These are phyloP conservation scores for Cancer borealis DNA, from an alignment of 2,888 invertebrate genomes.

Conservation along the genomic window DNA sequence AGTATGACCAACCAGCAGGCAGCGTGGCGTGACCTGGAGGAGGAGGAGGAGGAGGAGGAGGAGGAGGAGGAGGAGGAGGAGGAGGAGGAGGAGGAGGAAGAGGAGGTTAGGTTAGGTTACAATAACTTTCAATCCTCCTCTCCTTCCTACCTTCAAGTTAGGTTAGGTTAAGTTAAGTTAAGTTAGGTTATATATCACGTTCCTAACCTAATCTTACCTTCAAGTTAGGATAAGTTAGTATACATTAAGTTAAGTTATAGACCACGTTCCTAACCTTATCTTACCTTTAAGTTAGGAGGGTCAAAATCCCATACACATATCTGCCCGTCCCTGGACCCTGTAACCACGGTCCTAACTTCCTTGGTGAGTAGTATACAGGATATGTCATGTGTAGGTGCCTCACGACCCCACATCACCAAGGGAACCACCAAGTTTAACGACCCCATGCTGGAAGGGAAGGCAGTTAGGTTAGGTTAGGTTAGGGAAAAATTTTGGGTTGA, in stretches of 20 bases:
- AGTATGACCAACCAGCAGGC: constrained; percentile 95
- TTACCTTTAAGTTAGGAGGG: constrained; percentile 87
- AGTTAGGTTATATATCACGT: no score
- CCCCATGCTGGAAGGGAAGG: constrained; percentile 66
- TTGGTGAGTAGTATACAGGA: constrained; percentile 94
- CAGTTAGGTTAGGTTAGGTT: background rate
- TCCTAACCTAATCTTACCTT: constrained; percentile 81
- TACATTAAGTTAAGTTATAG: no score
- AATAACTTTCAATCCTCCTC: no score
- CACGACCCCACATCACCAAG: constrained; percentile 97
- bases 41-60: background rate
- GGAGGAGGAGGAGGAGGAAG: background rate
- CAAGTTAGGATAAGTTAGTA: constrained; percentile 86
- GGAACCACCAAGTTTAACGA: constrained; percentile 89
- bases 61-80: background rate
- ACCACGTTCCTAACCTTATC: background rate
- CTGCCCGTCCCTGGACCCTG: constrained; percentile 99
- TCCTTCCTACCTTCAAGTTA: no score
- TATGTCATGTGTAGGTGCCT: constrained; percentile 97
- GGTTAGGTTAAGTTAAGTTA: no score
- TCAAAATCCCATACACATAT: constrained; percentile 97
- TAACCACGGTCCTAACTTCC: constrained; percentile 94
- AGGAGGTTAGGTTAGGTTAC: no score
- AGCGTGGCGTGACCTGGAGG: constrained; percentile 90
- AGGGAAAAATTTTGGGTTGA: background rate